Evolutionary conservation across 2,113 vertebrate genomes (phyloP), one percentile per base, ranked within the genome.

Genomic region (Chaetodon trifascialis): DNA sequence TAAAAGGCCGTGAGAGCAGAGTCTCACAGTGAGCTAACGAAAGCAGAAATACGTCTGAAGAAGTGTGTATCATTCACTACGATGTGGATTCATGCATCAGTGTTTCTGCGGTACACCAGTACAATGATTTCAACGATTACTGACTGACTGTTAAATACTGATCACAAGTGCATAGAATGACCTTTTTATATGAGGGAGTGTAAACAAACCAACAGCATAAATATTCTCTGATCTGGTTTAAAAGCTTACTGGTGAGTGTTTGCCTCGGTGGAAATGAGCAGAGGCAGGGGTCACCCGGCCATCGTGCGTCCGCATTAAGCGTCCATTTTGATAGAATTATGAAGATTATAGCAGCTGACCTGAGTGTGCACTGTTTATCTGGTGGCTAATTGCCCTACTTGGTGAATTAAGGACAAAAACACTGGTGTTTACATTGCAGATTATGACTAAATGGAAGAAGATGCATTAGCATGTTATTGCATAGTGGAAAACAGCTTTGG

Each of bases 271-370:
- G 72, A 68, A 80, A 55, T 34, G 40, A 73, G 76, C 68, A 63
- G 75, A 74, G 68, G 59, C 44, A 55, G 58, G 23, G 83, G 81
- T 88, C 79, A 68, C 38, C 21, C 14, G 40, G 73, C 73, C 62
- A 25, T 76, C 58, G 10, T 42, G 74, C 73, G 74, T 83, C 76
- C 88, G 81, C 76, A 71, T 88, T 90, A 76, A 80, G 77, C 52
- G 46, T 79, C 73, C 78, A 68, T 93, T 91, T 86, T 86, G 85
- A 92, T 73, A 87, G 84, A 90, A 89, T 85, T 88, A 85, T 82
- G 60, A 84, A 89, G 85, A 87, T 89, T 87, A 91, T 23, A 23
- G 75, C 54, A 46, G 52, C 75, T 87, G 87, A 88, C 87, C 79
- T 60, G 59, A 58, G 16, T 64, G n/a, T 69, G 64, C 60, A 60